Conservation (phyloP, 2,113 vertebrate species). For the Probosciger aterrimus region DNA sequence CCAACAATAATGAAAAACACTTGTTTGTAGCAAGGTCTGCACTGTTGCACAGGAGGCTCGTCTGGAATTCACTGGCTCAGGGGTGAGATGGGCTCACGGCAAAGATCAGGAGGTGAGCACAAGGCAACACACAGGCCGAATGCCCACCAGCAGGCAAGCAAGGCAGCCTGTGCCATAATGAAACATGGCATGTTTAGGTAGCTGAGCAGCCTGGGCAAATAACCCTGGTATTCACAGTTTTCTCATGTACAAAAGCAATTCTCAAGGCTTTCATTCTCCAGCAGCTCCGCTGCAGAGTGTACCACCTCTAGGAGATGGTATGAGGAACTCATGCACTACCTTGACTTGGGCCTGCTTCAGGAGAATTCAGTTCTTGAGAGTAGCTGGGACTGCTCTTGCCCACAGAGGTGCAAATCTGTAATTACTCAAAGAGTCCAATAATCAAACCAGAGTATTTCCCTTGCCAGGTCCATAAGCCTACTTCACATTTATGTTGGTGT, state of each 20-base stretch:
- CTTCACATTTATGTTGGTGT: accelerated
- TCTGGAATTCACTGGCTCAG: neutral
- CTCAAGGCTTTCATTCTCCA: neutral
- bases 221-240: neutral
- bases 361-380: neutral
- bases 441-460: neutral
- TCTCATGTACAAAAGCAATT: neutral
- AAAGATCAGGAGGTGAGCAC: neutral
- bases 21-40: constrained; percentile 11
- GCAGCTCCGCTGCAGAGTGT: neutral
- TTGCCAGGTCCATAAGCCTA: neutral
- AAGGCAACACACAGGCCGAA: accelerated
- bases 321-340: neutral
- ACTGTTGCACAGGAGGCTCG: neutral
- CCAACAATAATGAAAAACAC: constrained; percentile 43
- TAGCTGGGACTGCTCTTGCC: neutral
- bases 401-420: neutral
- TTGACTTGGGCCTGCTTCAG: neutral
- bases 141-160: neutral
- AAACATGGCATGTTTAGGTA: neutral
- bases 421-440: neutral
- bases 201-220: neutral
- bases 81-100: neutral
- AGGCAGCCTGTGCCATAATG: neutral
- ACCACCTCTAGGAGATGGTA: neutral